A percentile compares a stretch with the other conserved stretches of the same genome.
These are phyloP conservation scores for Drosophila virilis DNA, from an alignment of 1,140 invertebrate species.

Conservation along the genomic window DNA sequence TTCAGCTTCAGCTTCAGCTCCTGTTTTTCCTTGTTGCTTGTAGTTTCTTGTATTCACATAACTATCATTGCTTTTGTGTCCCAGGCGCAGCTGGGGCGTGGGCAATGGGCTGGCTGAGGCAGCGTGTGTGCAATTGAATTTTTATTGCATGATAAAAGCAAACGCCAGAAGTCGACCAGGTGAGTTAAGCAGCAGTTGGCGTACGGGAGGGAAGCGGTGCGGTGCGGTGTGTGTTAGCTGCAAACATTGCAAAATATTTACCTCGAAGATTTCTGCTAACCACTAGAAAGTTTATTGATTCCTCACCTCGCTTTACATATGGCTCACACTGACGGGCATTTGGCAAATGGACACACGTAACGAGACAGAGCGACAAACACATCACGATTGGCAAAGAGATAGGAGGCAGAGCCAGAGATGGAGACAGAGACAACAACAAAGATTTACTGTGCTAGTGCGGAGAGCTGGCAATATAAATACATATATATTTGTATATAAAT, in stretches of 20 bases:
- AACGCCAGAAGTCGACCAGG: slow-evolving; percentile 47
- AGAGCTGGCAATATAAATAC: slow-evolving; percentile 1
- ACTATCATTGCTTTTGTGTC: slow-evolving; percentile 69
- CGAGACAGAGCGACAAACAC: slow-evolving; percentile 28
- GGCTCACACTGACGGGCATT: slow-evolving; percentile 61
- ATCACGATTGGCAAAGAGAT: slow-evolving; percentile 10
- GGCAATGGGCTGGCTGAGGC: not conserved
- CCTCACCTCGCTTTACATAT: slow-evolving; percentile 37
- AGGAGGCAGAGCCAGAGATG: slow-evolving; percentile 15
- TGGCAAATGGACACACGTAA: slow-evolving; percentile 74
- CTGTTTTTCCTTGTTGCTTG: slow-evolving; percentile 32
- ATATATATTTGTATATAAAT: not conserved
- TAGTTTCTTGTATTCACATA: slow-evolving; percentile 60
- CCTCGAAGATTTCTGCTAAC: slow-evolving; percentile 70
- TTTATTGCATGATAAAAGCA: slow-evolving; percentile 77
- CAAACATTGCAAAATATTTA: slow-evolving; percentile 78
- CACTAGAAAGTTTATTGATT: slow-evolving; percentile 75
- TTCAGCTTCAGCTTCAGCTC: not conserved
- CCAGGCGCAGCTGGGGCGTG: not conserved
- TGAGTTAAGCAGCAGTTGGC: slow-evolving; percentile 12
- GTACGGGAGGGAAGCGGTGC: not conserved
- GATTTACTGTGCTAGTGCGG: slow-evolving; percentile 8
- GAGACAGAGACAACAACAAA: slow-evolving; percentile 5
- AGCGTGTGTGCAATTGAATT: slow-evolving; percentile 73
- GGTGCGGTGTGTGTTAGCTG: not conserved